A percentile compares a stretch with the other conserved stretches of the same genome.
These are phyloP conservation scores for Agraylea sexmaculata DNA, from an alignment of 1,140 invertebrate genomes.

Conservation along the genomic window DNA sequence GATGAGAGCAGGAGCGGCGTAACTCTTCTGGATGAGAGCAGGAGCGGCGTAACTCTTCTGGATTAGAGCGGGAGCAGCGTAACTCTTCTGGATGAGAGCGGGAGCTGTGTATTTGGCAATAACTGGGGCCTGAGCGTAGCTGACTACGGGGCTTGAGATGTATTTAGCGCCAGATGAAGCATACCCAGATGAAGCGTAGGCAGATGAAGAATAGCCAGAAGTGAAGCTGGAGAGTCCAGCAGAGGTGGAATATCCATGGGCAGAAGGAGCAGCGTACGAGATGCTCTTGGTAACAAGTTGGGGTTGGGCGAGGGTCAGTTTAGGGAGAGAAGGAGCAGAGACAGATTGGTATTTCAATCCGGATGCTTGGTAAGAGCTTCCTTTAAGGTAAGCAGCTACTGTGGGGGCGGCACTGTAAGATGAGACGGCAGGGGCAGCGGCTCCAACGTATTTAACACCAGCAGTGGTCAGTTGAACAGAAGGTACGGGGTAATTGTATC, in stretches of 20 bases:
- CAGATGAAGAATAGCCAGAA: conserved; percentile 7
- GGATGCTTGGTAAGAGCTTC: conserved; percentile 4
- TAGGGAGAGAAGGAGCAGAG: conserved; percentile 16
- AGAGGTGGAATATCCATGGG: conserved; percentile 35
- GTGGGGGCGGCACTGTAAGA: neutral
- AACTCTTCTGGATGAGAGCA: conserved; percentile 25
- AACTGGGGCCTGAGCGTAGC: conserved; percentile 11
- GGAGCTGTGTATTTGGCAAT: conserved; percentile 18
- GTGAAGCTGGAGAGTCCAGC: conserved; percentile 30
- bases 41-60: conserved; percentile 27
- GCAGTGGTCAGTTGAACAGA: conserved; percentile 27
- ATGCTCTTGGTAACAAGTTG: conserved; percentile 9
- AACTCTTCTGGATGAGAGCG: conserved; percentile 33
- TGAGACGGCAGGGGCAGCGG: conserved; percentile 8
- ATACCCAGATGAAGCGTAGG: conserved; percentile 19
- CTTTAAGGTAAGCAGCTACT: conserved; percentile 13
- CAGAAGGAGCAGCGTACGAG: conserved; percentile 23
- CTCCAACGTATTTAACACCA: conserved; percentile 23
- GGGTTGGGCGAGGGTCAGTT: conserved; percentile 14
- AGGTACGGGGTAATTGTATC: conserved; percentile 34
- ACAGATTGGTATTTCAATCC: conserved; percentile 16
- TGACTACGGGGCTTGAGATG: conserved; percentile 17
- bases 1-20: conserved; percentile 22
- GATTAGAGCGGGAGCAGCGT: conserved; percentile 22
- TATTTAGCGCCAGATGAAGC: conserved; percentile 25